Conservation (phyloP, 2,888 invertebrate species). For the Caenorhabditis auriculariae region DNA sequence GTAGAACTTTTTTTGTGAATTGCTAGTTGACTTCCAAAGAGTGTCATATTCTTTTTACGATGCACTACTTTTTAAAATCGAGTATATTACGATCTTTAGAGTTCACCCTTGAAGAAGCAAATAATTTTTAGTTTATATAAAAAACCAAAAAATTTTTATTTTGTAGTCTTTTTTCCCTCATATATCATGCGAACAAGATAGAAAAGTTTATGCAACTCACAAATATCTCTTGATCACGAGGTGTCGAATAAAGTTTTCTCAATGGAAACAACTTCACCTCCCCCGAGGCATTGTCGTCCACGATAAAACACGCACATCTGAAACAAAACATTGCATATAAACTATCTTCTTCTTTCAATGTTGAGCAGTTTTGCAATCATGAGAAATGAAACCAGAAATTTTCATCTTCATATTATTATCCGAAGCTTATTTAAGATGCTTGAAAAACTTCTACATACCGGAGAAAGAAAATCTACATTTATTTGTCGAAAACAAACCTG, state of each 20-base stretch:
- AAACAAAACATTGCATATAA: conserved; percentile 68
- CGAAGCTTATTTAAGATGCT: not conserved
- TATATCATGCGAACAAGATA: too few species aligned
- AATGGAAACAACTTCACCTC: conserved; percentile 44
- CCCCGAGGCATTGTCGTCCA: conserved; percentile 50
- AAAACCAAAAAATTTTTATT: too few species aligned
- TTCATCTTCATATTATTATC: not conserved
- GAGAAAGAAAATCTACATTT: not conserved
- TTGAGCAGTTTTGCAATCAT: not conserved
- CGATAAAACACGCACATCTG: conserved; percentile 71
- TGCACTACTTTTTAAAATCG: too few species aligned
- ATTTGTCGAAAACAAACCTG: conserved; percentile 31
- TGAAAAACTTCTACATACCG: not conserved
- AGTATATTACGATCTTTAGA: too few species aligned
- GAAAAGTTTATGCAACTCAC: too few species aligned
- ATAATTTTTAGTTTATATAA: too few species aligned
- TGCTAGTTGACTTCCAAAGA: too few species aligned
- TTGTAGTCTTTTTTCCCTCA: too few species aligned
- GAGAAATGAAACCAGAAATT: not conserved
- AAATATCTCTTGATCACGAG: too few species aligned
- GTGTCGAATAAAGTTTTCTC: conserved; percentile 16
- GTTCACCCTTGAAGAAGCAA: too few species aligned
- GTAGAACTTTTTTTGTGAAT: too few species aligned
- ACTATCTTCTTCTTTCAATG: not conserved
- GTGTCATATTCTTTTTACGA: too few species aligned